Base-by-base conservation (phyloP, 2,113 vertebrate genomes). In the Rhagologus leucostigma region DNA sequence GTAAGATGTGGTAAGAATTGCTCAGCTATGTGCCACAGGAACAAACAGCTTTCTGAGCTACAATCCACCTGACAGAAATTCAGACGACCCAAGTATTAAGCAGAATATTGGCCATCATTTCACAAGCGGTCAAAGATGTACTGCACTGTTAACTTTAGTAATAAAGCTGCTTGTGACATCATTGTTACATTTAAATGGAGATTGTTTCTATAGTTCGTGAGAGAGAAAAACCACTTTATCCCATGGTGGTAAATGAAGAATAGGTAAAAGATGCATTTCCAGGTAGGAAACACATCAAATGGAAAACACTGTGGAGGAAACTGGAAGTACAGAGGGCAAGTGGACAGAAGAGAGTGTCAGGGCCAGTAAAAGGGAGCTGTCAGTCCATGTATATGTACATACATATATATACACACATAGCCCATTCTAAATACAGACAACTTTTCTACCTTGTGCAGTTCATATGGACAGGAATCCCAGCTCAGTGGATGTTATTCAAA, bases 331-430 rank as follows among this genome's bases (percentile, higher is more conserved):
- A 1, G 9, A 20, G 4, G 22, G 4, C 26, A 69, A 82, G 18
- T 14, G 19, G 41, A 50, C 30, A 83, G 74, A 77, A 50, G 2
- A 55, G 22, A 44, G 13, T 7, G 17, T 71, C 22, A 57, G 22
- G 26, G 7, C 5, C 17, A 60, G 30, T 39, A 39, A 17, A 17
- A 67, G 37, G 44, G 35, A 75, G 27, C 11, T 80, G 44, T 13
- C 67, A 81, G 30, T 8, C 22, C 1, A 0, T 29, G 5, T 26
- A 30, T 24, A 13, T 3, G 23, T 7, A 13, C 5, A 24, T 20
- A 49, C 5, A 10, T 37, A 23, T 8, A 33, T 1, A 23, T 2
- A 49, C 11, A 15, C 15, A 70, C 3, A 33, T 0, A 47, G 19
- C 14, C 12, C 12, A 12, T 80, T 84, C 18, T 75, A 75, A 68